Percentiles rank a stretch among this genome's conserved stretches.
Conservation (phyloP, 2,113 vertebrate genomes). For the Catharus minimus region DNA sequence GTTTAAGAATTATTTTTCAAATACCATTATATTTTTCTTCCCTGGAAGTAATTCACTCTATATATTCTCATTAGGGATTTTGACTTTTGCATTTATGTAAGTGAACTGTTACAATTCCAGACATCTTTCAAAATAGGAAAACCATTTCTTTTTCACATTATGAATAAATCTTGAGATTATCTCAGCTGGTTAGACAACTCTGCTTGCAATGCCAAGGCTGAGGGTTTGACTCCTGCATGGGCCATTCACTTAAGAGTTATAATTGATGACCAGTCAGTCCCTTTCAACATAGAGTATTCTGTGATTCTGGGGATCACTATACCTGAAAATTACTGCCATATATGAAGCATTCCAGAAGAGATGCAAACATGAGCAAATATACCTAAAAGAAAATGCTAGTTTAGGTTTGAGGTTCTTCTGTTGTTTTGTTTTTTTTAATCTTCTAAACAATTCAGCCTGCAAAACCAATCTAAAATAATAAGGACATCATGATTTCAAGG, state of each 20-base stretch:
- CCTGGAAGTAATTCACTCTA: neutral
- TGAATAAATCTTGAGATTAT: neutral
- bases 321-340: neutral
- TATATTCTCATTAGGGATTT: neutral
- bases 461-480: neutral
- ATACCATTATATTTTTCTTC: neutral
- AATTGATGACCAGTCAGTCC: neutral
- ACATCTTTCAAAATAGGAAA: neutral
- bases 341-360: neutral
- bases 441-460: neutral
- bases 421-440: neutral
- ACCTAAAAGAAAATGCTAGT: neutral
- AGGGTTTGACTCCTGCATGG: neutral
- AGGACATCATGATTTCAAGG: neutral
- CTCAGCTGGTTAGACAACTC: neutral
- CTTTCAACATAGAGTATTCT: neutral
- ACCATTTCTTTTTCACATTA: neutral
- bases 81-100: neutral
- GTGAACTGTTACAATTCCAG: neutral
- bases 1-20: neutral
- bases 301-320: neutral
- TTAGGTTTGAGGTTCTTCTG: neutral
- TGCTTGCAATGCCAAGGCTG: neutral
- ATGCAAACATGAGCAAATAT: neutral
- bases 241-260: neutral